phyloP scores from a whole-genome alignment of 2,113 vertebrate species.

The Accipiter cooperii region DNA sequence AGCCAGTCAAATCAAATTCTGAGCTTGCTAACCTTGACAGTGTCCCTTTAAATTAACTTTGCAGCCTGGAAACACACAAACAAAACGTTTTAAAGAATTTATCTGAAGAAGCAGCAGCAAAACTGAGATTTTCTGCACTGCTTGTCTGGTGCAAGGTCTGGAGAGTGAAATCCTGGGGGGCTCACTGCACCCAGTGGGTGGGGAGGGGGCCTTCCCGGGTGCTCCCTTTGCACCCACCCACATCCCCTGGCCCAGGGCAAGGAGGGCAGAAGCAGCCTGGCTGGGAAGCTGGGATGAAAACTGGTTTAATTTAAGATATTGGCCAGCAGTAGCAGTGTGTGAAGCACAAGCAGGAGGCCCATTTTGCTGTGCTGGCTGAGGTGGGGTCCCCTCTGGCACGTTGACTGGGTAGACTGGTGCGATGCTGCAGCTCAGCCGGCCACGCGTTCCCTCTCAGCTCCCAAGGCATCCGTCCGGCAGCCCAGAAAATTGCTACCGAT shows the following conservation, averaged over 20 bases:
- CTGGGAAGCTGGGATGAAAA: neutral
- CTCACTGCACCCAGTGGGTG: accelerated
- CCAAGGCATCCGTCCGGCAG: neutral
- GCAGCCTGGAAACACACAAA: neutral
- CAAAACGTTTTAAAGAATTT: neutral
- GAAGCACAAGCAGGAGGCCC: neutral
- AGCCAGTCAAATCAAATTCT: neutral
- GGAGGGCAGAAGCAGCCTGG: neutral
- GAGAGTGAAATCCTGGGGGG: neutral
- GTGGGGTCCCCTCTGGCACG: neutral
- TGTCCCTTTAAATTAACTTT: neutral
- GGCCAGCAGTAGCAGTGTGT: accelerated
- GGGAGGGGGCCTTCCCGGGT: neutral
- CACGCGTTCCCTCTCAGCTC: neutral
- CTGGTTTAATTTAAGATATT: neutral
- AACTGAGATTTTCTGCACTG: neutral
- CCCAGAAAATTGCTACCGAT: neutral
- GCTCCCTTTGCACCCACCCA: neutral
- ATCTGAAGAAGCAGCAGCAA: neutral
- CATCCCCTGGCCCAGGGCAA: neutral
- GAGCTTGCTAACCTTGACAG: neutral
- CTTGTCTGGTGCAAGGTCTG: too few relatives aligned
- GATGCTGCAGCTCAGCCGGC: neutral
- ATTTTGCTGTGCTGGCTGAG: accelerated
- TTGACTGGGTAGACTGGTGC: neutral